phyloP scores from a whole-genome alignment of 2,888 invertebrate species.

The Gymnoscelis rufifasciata region DNA sequence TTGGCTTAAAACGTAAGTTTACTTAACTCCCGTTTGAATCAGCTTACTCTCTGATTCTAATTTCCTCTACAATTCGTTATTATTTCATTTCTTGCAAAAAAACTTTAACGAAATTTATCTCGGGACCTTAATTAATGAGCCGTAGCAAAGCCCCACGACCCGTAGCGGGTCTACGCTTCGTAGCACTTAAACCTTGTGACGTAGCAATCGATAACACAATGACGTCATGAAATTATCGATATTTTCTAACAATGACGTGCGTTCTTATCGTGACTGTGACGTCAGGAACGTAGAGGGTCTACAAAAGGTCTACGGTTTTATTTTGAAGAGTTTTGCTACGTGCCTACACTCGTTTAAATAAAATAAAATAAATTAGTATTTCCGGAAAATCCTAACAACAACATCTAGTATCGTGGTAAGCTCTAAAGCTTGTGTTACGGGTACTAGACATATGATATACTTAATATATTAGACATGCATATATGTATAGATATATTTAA shows the following conservation, averaged over 20 bases:
- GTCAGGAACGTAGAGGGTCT: slow-evolving; percentile 6
- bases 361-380: neutral
- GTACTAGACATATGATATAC: no score
- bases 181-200: neutral
- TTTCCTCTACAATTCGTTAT: no score
- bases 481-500: no score
- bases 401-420: no score
- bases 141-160: neutral
- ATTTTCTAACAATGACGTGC: slow-evolving; percentile 1
- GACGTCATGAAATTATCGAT: neutral
- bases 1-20: no score
- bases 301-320: slow-evolving; percentile 1
- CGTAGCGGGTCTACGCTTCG: neutral
- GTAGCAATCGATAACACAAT: neutral
- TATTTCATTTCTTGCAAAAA: no score
- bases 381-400: no score
- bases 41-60: no score
- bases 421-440: no score
- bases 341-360: neutral
- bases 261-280: neutral
- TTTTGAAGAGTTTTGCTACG: neutral
- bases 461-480: no score
- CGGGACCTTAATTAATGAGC: neutral
- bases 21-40: no score
- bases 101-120: neutral